Percentiles rank a stretch among this genome's conserved stretches.
These are phyloP conservation scores for Stegophylla sp. DNA, from an alignment of 2,888 invertebrate genomes.

Conservation along the genomic window DNA sequence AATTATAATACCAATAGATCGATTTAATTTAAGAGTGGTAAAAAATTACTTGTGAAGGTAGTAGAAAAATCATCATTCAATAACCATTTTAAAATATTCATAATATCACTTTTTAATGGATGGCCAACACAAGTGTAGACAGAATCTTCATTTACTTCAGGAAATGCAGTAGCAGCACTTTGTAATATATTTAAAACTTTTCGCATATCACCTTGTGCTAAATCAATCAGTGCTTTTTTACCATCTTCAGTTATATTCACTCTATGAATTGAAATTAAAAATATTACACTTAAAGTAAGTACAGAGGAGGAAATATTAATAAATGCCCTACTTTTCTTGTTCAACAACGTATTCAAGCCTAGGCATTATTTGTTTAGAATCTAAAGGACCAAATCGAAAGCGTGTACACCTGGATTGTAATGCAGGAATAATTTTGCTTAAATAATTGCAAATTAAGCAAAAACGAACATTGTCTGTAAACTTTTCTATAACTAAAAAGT, in stretches of 20 bases:
- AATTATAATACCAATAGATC: constrained; percentile 29
- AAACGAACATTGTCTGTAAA: constrained; percentile 98
- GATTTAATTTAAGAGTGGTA: neutral
- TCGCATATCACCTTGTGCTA: constrained; percentile 97
- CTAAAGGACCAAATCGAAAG: constrained; percentile 92
- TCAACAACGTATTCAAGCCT: constrained; percentile 83
- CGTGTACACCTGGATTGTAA: constrained; percentile 97
- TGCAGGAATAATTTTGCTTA: constrained; percentile 98
- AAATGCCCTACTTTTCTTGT: constrained; percentile 75
- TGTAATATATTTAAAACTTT: constrained; percentile 95
- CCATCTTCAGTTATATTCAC: constrained; percentile 86
- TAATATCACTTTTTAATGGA: constrained; percentile 88
- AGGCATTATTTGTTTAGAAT: constrained; percentile 85
- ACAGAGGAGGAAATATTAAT: neutral
- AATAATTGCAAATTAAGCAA: constrained; percentile 98
- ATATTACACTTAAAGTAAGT: neutral
- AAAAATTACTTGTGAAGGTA: constrained; percentile 75
- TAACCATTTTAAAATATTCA: constrained; percentile 85
- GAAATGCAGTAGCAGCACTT: constrained; percentile 92
- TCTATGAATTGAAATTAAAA: constrained; percentile 66
- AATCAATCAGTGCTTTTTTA: constrained; percentile 82
- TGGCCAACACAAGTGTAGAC: constrained; percentile 97
- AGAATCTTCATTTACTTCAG: constrained; percentile 84
- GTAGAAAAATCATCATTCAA: constrained; percentile 77
- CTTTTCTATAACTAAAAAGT: constrained; percentile 90